Evolutionary conservation across 2,797 vertebrate species (phyloP).

Genomic region (Microctenopoma stevenorrisi): DNA sequence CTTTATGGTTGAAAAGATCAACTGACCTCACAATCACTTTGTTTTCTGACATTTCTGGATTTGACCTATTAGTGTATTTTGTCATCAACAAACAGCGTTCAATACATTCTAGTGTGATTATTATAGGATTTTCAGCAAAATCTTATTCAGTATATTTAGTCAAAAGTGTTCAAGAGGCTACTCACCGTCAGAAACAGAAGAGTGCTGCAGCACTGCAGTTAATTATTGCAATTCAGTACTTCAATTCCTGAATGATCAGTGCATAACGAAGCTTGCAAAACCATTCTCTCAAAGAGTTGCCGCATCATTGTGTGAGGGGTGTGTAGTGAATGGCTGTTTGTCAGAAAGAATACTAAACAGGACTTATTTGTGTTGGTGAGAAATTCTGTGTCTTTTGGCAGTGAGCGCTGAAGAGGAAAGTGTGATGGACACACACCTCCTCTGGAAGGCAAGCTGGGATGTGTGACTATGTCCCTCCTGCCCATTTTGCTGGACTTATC

Average conservation of each 20-base stretch:
- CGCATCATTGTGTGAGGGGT: constrained; percentile 7
- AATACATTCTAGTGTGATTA: neutral
- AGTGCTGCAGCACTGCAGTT: constrained; percentile 4
- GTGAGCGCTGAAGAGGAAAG: constrained; percentile 35
- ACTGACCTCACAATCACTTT: neutral
- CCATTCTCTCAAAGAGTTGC: constrained; percentile 9
- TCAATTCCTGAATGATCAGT: constrained; percentile 20
- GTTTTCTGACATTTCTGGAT: neutral
- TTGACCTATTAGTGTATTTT: neutral
- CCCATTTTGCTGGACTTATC: constrained; percentile 58
- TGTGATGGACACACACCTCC: constrained; percentile 64
- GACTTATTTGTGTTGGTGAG: constrained; percentile 48
- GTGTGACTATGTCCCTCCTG: constrained; percentile 66
- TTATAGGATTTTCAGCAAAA: neutral
- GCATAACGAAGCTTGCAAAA: constrained; percentile 16
- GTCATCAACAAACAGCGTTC: neutral
- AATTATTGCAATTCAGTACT: constrained; percentile 19
- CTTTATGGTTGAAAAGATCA: neutral
- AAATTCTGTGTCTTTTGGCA: constrained; percentile 48
- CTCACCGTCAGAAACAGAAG: constrained; percentile 23
- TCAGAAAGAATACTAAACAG: constrained; percentile 41
- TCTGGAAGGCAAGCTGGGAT: constrained; percentile 57
- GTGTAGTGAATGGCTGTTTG: constrained; percentile 11
- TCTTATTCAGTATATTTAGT: constrained; percentile 11
- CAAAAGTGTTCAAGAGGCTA: neutral